Evolutionary conservation across 2,797 vertebrate species (phyloP).

Genomic region (Chelon labrosus): DNA sequence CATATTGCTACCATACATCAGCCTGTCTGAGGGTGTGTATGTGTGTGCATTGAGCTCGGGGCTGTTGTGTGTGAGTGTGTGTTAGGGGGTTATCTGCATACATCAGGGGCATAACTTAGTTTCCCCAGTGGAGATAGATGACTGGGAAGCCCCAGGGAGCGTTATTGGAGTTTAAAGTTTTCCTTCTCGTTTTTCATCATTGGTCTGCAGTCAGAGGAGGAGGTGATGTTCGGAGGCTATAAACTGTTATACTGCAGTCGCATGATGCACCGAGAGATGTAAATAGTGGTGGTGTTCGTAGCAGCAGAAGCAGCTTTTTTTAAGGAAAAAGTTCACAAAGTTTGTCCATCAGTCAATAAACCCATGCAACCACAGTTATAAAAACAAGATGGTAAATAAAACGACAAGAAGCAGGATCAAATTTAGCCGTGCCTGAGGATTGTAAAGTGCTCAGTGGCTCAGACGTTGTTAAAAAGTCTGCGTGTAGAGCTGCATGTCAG

Average conservation of each 20-base stretch:
- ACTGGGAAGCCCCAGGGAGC: slow-evolving; percentile 77
- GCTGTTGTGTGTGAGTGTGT: slow-evolving; percentile 48
- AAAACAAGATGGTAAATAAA: slow-evolving; percentile 31
- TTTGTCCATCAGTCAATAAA: slow-evolving; percentile 28
- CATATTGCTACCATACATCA: slow-evolving; percentile 90
- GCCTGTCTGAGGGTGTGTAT: slow-evolving; percentile 78
- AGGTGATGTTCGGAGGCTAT: slow-evolving; percentile 54
- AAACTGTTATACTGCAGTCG: slow-evolving; percentile 53
- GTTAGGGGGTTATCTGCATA: slow-evolving; percentile 81
- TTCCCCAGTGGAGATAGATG: slow-evolving; percentile 82
- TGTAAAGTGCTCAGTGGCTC: slow-evolving; percentile 11
- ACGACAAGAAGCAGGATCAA: slow-evolving; percentile 10
- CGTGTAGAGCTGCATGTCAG: background rate
- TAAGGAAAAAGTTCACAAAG: slow-evolving; percentile 41
- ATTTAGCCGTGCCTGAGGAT: slow-evolving; percentile 1
- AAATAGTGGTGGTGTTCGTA: slow-evolving; percentile 18
- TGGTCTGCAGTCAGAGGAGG: slow-evolving; percentile 61
- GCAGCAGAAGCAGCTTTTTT: slow-evolving; percentile 11
- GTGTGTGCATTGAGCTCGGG: slow-evolving; percentile 47
- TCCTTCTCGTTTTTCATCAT: slow-evolving; percentile 80
- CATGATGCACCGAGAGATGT: slow-evolving; percentile 29
- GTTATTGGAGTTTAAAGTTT: slow-evolving; percentile 83
- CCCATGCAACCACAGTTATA: slow-evolving; percentile 6
- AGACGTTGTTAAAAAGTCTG: slow-evolving; percentile 8
- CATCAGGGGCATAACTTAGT: slow-evolving; percentile 81